Evolutionary conservation across 2,113 vertebrate species (phyloP).

Genomic region (Lanius collurio): DNA sequence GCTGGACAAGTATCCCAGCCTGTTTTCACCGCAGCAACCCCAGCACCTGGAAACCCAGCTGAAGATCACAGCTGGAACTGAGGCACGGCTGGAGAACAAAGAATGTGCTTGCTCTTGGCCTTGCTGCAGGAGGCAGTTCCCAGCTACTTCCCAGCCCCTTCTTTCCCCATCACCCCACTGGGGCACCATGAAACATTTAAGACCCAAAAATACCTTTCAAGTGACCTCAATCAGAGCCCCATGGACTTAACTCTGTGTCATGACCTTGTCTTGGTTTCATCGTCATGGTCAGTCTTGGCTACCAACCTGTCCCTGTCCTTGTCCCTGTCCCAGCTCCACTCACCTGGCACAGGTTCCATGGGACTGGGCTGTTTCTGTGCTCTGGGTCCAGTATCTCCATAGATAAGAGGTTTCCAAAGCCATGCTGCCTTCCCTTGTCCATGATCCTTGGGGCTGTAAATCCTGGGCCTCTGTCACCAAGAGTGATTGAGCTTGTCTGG

Average conservation of each 20-base stretch:
- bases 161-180: background rate
- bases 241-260: background rate
- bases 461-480: background rate
- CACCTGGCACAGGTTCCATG: background rate
- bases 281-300: background rate
- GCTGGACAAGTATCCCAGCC: background rate
- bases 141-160: background rate
- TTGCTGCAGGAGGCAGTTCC: background rate
- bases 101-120: background rate
- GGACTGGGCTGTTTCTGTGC: background rate
- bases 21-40: background rate
- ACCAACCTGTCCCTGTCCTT: background rate
- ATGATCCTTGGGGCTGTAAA: accelerated
- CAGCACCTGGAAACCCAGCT: background rate
- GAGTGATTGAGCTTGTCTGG: background rate
- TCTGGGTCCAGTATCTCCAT: background rate
- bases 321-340: background rate
- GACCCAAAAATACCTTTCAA: background rate
- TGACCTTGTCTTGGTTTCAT: background rate
- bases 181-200: background rate
- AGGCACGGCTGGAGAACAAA: background rate
- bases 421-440: accelerated
- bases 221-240: background rate
- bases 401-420: background rate
- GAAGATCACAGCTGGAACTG: background rate